Evolutionary conservation across 2,888 invertebrate species (phyloP), one percentile per base, ranked within the genome.

Genomic region (Epirrhoe tristata): DNA sequence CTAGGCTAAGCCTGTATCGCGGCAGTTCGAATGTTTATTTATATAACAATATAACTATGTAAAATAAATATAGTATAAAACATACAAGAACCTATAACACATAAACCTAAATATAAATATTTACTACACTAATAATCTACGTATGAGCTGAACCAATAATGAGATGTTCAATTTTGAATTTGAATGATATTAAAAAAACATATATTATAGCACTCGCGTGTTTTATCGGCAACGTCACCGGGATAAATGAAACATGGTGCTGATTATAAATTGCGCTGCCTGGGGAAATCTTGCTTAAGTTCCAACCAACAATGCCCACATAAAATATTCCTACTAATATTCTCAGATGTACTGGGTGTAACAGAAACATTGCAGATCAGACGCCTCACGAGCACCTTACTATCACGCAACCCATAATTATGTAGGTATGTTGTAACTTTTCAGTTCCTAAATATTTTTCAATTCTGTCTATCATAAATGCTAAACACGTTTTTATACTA

Each of bases 201-300:
- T 63, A 60, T n/a, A n/a, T n/a, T n/a, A n/a, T 32, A 46, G 52
- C 59, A 54, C 56, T 68, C 53, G 70, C 66, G 61, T 79, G 78
- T 77, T 81, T 79, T 82, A 83, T 85, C 74, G 78, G 73, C 78
- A 84, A 52, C 81, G 83, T 74, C 75, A 76, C 64, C 55, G 69
- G 66, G 79, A 84, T 84, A 83, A 87, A 85, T 85, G 81, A 84
- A 85, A 86, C 84, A 84, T 81, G 80, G 80, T 78, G 75, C 80
- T 84, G 86, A 89, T 90, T 90, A 88, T 88, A 89, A 89, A 87
- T 82, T 79, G 81, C 75, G 68, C 78, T 73, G 78, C 70, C 89
- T 50, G 63, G 89, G 90, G 91, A 90, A 91, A 91, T 91, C 89
- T 87, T 77, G 83, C 80, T 83, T 83, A 88, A 88, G 88, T 87